These are phyloP conservation scores for Neelides folsomi DNA, from an alignment of 2,888 invertebrate genomes.

Conservation along the genomic window DNA sequence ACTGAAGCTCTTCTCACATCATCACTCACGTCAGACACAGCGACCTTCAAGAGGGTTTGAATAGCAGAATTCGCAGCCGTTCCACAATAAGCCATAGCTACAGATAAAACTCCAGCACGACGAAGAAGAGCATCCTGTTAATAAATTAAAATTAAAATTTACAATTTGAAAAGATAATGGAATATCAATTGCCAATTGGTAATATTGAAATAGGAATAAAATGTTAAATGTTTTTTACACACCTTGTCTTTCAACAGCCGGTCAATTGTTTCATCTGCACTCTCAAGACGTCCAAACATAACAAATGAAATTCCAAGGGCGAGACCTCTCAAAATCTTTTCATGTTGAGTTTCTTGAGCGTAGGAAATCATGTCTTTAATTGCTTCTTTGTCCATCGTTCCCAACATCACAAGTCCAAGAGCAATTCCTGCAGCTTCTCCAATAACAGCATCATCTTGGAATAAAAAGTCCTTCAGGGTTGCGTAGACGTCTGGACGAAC, in stretches of 20 bases:
- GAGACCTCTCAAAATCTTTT: constrained; percentile 91
- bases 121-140: constrained; percentile 69
- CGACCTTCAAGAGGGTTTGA: constrained; percentile 81
- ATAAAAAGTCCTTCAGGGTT: constrained; percentile 88
- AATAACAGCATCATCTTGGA: constrained; percentile 96
- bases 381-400: constrained; percentile 75
- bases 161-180: no score
- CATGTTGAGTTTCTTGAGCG: constrained; percentile 92
- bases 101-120: constrained; percentile 92
- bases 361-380: constrained; percentile 91
- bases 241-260: constrained; percentile 74
- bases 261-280: constrained; percentile 84
- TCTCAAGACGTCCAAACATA: constrained; percentile 93
- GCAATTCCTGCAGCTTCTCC: constrained; percentile 98
- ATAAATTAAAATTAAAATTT: constrained; percentile 14
- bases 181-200: no score
- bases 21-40: constrained; percentile 95
- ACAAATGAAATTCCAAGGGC: constrained; percentile 92
- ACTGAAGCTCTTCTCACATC: constrained; percentile 97
- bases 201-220: no score
- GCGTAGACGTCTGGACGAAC: constrained; percentile 91
- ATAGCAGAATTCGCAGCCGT: constrained; percentile 96
- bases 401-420: constrained; percentile 99
- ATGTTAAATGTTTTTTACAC: no score
- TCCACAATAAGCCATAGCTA: constrained; percentile 97